These are phyloP conservation scores for Cladopsammia gracilis DNA, from an alignment of 64 coral and sea anemone species.

Conservation along the genomic window DNA sequence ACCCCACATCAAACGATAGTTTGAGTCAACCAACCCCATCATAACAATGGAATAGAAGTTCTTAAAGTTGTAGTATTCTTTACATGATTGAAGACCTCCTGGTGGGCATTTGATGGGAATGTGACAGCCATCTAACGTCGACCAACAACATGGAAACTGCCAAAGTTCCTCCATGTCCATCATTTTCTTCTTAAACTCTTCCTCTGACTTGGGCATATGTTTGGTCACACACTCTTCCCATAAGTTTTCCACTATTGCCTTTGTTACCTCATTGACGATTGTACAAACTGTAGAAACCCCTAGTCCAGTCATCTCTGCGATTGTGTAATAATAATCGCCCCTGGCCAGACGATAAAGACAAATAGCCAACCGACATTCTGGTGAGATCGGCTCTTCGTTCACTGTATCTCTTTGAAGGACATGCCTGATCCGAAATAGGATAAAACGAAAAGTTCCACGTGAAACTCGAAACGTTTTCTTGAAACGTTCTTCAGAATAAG, in stretches of 20 bases:
- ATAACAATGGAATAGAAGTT: conserved; percentile 54
- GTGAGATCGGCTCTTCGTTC: conserved; percentile 16
- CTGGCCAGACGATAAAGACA: conserved; percentile 15
- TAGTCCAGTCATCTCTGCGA: conserved; percentile 15
- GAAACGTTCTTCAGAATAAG: conserved; percentile 56
- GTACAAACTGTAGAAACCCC: neutral
- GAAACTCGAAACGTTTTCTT: conserved; percentile 72
- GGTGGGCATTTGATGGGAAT: conserved; percentile 64
- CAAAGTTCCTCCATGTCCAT: conserved; percentile 49
- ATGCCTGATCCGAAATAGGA: conserved; percentile 26
- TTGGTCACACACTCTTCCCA: neutral
- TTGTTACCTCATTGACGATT: conserved; percentile 11
- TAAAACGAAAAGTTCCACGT: conserved; percentile 45
- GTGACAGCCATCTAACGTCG: conserved; percentile 46
- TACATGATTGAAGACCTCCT: conserved; percentile 6
- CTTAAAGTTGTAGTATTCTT: conserved; percentile 68
- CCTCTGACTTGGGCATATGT: conserved; percentile 13
- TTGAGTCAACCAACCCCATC: conserved; percentile 58
- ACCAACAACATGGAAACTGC: conserved; percentile 60
- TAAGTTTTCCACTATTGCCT: conserved; percentile 22
- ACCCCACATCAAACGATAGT: conserved; percentile 30
- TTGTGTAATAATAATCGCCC: conserved; percentile 28
- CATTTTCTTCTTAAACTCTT: conserved; percentile 42
- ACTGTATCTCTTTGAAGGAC: neutral
- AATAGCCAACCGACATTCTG: conserved; percentile 29